Base-by-base conservation (phyloP, 2,113 vertebrate genomes). In the Cranoglanis bouderius region DNA sequence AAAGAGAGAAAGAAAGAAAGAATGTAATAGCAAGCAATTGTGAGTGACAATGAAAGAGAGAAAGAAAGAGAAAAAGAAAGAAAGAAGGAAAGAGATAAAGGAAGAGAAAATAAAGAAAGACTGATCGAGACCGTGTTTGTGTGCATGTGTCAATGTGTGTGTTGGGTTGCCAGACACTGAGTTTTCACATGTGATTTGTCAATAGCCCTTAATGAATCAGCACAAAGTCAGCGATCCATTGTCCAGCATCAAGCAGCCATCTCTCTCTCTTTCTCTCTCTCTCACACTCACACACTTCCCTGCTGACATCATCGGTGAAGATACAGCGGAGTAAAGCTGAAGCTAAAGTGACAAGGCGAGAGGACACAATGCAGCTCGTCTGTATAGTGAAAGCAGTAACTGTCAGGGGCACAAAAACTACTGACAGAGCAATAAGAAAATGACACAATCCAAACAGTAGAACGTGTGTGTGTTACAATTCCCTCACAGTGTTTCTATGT, bases 111-210 rank as follows among this genome's bases (percentile, higher is more conserved):
- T 12, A 51, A 53, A 53, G 53, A 14, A 14, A 14, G 51, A 53
- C 13, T 53, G 51, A 53, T 53, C 14, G 2, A 14, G 51, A 53
- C 51, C 7, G 57, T 24, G 57, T n/a, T n/a, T 24, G 57, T 24
- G 57, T 59, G 6, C 13, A 14, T 8, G 19, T 24, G 14, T 14
- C n/a, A n/a, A n/a, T n/a, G 46, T 46, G 46, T 46, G 46, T 26
- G 29, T 9, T 65, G 85, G 32, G 85, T 35, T 24, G 85, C 70
- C 53, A 70, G 29, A 70, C 61, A 26, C n/a, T 21, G 55, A 63
- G 55, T 78, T 86, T 87, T 74, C 75, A 87, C 40, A 29, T 49
- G 16, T 49, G 57, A 78, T 38, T 77, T 10, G 53, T 78, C 72
- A 57, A 35, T n/a, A 46, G n/a, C 46, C 13, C 55, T 40, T 61